Conservation (phyloP, 2,113 vertebrate genomes). For the Equus przewalskii region DNA sequence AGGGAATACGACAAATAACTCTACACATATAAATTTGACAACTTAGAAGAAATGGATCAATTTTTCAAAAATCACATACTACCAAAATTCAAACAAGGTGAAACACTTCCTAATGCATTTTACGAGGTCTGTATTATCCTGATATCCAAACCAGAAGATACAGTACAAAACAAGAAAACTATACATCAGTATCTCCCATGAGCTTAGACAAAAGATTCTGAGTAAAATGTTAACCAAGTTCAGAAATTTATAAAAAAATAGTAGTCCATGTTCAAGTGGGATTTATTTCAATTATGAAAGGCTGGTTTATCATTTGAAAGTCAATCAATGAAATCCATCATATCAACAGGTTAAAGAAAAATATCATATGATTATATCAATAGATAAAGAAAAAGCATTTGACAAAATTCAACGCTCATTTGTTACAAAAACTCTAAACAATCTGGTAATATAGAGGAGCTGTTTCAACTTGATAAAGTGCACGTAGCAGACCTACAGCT, state of each 20-base stretch:
- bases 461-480: background rate
- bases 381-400: background rate
- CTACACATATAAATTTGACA: background rate
- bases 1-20: background rate
- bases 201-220: background rate
- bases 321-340: background rate
- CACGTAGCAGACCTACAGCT: background rate
- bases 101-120: background rate
- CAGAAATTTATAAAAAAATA: background rate
- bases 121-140: background rate
- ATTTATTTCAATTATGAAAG: background rate
- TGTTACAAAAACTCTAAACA: background rate
- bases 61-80: background rate
- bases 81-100: background rate
- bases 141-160: background rate
- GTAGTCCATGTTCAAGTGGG: background rate
- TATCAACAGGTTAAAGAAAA: background rate
- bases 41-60: background rate
- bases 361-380: background rate
- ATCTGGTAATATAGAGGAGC: background rate
- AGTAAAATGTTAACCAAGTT: background rate
- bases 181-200: background rate
- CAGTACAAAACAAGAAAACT: background rate
- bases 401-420: background rate
- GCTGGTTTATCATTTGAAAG: background rate